Evolutionary conservation across 2,113 vertebrate genomes (phyloP), one percentile per base, ranked within the genome.

Genomic region (Theristicus caerulescens): DNA sequence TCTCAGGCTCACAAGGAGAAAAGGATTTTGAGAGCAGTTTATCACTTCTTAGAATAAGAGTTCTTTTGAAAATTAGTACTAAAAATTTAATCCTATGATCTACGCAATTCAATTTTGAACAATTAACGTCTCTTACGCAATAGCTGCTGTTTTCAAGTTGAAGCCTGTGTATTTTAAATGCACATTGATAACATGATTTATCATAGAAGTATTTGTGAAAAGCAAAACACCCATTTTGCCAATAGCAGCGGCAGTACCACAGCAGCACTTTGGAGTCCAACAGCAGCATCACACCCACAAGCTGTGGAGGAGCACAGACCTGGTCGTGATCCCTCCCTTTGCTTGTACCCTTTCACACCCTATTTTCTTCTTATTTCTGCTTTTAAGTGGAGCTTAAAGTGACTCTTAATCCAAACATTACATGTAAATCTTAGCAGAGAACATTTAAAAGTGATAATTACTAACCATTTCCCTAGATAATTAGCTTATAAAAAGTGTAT

Each of bases 401-500:
- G 55, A 82, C 21, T 66, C 81, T 94, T 78, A 85, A 74, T 82
- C 86, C 89, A 89, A 93, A 67, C 22, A 87, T 42, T 82, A 51
- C 66, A 76, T 11, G 36, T 31, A 90, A 69, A 69, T 86, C 74
- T 90, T 64, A 54, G 73, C 0, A 57, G 57, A 79, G 73, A 66
- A 82, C 66, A 85, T 83, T 93, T 29, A 64, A 65, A 92, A 93
- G 85, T 73, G 70, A 32, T 93, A 94, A 95, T 95, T 96, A 47
- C 89, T 54, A 87, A 87, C 87, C 73, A 77, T 93, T 96, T 83
- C 62, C 93, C 89, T 36, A 7, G 29, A 84, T 88, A 95, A 97
- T 96, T 95, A 96, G 89, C 94, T 95, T 25, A 91, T 73, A 92
- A 94, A 96, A 93, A 94, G 94, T 88, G 74, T 80, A 89, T 85